These are phyloP conservation scores for Corythoichthys intestinalis DNA, from an alignment of 2,113 vertebrate species.

Conservation along the genomic window DNA sequence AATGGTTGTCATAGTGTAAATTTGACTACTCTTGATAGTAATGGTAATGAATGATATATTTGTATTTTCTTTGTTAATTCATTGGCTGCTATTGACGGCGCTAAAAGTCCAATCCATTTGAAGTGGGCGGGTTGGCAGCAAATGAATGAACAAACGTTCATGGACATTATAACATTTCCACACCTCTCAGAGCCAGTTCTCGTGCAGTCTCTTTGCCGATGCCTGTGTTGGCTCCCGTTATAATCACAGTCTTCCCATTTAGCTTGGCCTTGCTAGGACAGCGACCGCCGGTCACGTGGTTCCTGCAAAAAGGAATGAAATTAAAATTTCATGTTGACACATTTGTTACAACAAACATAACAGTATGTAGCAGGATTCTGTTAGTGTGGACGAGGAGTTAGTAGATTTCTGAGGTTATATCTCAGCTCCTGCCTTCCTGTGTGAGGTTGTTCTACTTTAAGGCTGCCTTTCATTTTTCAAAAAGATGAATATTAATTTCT, in stretches of 20 bases:
- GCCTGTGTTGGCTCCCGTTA: slow-evolving; percentile 84
- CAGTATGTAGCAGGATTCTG: neutral
- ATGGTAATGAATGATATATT: too few species aligned
- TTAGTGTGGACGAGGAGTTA: neutral
- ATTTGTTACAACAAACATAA: neutral
- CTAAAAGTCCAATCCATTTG: too few species aligned
- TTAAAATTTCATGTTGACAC: neutral
- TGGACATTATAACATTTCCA: neutral
- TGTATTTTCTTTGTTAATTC: too few species aligned
- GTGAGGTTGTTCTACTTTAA: too few species aligned
- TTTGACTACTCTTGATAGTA: too few species aligned
- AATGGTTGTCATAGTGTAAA: too few species aligned
- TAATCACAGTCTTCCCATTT: slow-evolving; percentile 78
- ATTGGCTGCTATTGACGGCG: too few species aligned
- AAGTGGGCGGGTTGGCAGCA: too few species aligned
- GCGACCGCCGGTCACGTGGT: slow-evolving; percentile 72
- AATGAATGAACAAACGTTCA: too few species aligned
- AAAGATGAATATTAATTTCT: too few species aligned
- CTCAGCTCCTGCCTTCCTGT: too few species aligned
- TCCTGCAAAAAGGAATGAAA: slow-evolving; percentile 52
- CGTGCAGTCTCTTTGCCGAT: slow-evolving; percentile 80
- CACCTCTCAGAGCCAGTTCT: slow-evolving; percentile 77
- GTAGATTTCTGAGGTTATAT: neutral
- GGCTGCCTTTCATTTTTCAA: too few species aligned
- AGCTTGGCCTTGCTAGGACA: slow-evolving; percentile 79